A percentile compares a stretch with the other conserved stretches of the same genome.
phyloP scores from a whole-genome alignment of 1,140 invertebrate genomes.

The Diorhabda elongata region DNA sequence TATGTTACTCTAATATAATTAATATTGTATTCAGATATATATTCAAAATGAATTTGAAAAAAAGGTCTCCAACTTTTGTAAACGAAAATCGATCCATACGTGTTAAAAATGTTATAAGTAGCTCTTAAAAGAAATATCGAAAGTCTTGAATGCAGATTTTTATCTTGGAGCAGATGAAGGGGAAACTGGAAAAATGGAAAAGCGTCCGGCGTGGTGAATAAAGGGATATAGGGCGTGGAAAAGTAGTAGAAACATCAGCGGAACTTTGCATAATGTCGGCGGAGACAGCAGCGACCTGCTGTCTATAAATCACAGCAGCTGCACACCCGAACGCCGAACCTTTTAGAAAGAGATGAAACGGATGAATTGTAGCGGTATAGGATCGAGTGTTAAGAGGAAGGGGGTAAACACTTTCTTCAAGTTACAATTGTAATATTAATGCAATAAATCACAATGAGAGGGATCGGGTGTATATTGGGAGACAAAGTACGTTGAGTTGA shows the following conservation, averaged over 20 bases:
- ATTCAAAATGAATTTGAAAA: too few relatives aligned
- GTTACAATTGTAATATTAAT: slow-evolving; percentile 1
- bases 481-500: too few relatives aligned
- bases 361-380: neutral
- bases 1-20: too few relatives aligned
- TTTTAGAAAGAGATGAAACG: slow-evolving; percentile 2
- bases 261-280: slow-evolving; percentile 47
- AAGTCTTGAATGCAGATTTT: slow-evolving; percentile 2
- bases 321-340: slow-evolving; percentile 26
- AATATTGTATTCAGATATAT: too few relatives aligned
- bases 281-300: slow-evolving; percentile 44
- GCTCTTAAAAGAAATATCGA: neutral
- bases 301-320: slow-evolving; percentile 42
- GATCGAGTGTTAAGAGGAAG: neutral
- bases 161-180: neutral
- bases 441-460: neutral
- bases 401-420: neutral
- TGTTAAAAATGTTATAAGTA: neutral
- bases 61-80: too few relatives aligned
- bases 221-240: slow-evolving; percentile 25
- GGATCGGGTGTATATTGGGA: neutral
- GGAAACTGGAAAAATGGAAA: neutral
- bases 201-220: neutral
- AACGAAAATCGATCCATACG: too few relatives aligned
- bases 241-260: slow-evolving; percentile 43